phyloP scores from a whole-genome alignment of 2,888 invertebrate genomes.

The Prosopocoilus inquinatus region DNA sequence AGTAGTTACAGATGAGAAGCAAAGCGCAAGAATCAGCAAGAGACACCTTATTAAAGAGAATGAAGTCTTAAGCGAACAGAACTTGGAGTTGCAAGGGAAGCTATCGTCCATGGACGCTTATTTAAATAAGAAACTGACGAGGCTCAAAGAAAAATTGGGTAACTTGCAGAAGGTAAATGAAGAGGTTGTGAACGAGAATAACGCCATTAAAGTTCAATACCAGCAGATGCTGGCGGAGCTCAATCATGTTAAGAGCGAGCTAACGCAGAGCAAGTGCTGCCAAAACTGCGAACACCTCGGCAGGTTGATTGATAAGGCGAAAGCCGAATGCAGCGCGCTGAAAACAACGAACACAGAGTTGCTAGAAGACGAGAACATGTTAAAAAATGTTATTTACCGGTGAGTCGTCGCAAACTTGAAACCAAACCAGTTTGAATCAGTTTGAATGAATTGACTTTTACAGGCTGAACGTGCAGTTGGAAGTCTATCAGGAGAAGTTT shows the following conservation, averaged over 20 bases:
- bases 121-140: conserved; percentile 60
- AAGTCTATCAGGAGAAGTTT: conserved; percentile 72
- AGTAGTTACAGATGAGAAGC: conserved; percentile 1
- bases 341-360: conserved; percentile 59
- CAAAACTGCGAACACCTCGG: conserved; percentile 50
- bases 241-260: conserved; percentile 54
- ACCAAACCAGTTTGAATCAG: background rate
- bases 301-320: conserved; percentile 54
- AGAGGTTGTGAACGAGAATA: conserved; percentile 63
- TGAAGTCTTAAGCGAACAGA: conserved; percentile 54
- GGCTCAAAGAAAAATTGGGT: conserved; percentile 62
- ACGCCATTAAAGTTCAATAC: conserved; percentile 55
- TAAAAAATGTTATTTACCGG: conserved; percentile 76
- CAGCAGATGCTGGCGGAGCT: conserved; percentile 54
- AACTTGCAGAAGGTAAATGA: conserved; percentile 61
- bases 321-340: conserved; percentile 53
- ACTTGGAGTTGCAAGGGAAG: conserved; percentile 54
- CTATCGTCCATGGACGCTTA: conserved; percentile 51
- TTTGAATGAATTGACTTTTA: conserved; percentile 2
- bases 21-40: conserved; percentile 31
- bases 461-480: conserved; percentile 74
- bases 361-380: conserved; percentile 66
- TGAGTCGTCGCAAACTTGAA: conserved; percentile 28
- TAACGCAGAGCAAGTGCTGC: conserved; percentile 52
- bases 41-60: conserved; percentile 53